phyloP scores from a whole-genome alignment of 2,888 invertebrate genomes.

The Napeogenes inachia region DNA sequence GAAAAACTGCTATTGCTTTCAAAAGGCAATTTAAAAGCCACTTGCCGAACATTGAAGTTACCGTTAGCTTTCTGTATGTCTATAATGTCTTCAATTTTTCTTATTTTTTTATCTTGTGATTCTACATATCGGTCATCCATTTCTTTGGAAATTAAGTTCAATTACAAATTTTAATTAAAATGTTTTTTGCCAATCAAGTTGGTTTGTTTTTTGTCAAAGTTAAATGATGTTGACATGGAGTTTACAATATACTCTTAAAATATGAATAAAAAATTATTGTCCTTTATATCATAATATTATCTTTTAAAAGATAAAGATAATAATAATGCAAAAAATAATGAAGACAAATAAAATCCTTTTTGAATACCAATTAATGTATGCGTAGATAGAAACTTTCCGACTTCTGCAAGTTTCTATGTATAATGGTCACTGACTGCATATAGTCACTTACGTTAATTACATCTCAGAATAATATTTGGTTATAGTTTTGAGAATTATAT shows the following conservation, averaged over 20 bases:
- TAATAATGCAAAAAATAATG: too few relatives aligned
- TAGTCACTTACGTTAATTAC: too few relatives aligned
- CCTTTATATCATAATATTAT: too few relatives aligned
- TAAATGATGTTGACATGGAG: conserved; percentile 34
- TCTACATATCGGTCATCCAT: conserved; percentile 46
- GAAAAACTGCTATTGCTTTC: conserved; percentile 46
- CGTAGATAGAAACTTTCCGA: too few relatives aligned
- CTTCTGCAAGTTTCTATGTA: too few relatives aligned
- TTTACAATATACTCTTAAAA: neutral
- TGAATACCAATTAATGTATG: too few relatives aligned
- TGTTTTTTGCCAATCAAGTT: conserved; percentile 30
- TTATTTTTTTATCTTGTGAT: conserved; percentile 45
- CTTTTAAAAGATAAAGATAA: too few relatives aligned
- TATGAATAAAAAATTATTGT: too few relatives aligned
- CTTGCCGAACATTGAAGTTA: conserved; percentile 51
- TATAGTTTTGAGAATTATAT: too few relatives aligned
- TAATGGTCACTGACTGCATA: too few relatives aligned
- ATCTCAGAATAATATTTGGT: too few relatives aligned
- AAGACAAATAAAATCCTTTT: too few relatives aligned
- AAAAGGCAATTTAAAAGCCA: conserved; percentile 55
- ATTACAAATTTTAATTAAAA: conserved; percentile 15
- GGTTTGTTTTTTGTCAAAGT: conserved; percentile 26
- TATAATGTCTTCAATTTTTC: conserved; percentile 69
- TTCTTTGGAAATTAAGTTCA: conserved; percentile 33
- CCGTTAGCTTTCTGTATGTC: conserved; percentile 68